A percentile compares a stretch with the other conserved stretches of the same genome.
phyloP scores from a whole-genome alignment of 2,797 vertebrate genomes.

The Sebastes aleutianus region DNA sequence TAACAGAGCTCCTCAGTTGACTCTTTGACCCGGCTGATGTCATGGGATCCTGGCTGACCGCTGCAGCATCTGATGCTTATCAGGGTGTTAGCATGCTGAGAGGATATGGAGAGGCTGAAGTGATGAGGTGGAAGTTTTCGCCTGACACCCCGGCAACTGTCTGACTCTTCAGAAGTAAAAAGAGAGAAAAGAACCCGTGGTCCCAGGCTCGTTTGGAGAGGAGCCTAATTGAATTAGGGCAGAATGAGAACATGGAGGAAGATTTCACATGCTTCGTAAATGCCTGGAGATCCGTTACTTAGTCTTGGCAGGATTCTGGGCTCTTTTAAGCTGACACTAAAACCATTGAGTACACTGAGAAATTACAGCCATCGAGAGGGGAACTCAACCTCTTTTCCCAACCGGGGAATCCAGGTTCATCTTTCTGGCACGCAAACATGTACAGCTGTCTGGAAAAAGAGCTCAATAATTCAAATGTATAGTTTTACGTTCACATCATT shows the following conservation, averaged over 20 bases:
- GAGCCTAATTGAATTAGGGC: constrained; percentile 83
- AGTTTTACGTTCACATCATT: not conserved
- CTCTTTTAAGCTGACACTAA: constrained; percentile 78
- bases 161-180: constrained; percentile 21
- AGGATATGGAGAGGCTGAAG: constrained; percentile 25
- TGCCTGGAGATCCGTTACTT: constrained; percentile 75
- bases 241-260: constrained; percentile 73
- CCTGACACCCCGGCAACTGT: constrained; percentile 47
- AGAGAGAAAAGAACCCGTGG: constrained; percentile 2
- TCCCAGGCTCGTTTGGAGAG: constrained; percentile 67
- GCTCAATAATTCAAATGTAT: not conserved
- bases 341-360: constrained; percentile 66
- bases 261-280: constrained; percentile 77
- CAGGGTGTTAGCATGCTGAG: constrained; percentile 52
- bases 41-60: constrained; percentile 77
- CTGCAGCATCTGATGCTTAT: constrained; percentile 70
- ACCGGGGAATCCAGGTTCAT: constrained; percentile 34
- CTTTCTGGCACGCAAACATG: constrained; percentile 5
- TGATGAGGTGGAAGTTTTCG: constrained; percentile 55
- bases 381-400: constrained; percentile 40
- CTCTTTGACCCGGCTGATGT: constrained; percentile 58
- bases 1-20: constrained; percentile 18
- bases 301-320: constrained; percentile 74
- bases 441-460: constrained; percentile 13
- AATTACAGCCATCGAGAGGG: constrained; percentile 54